Base-by-base conservation (phyloP, 1,140 invertebrate species). In the Brachionus rotundiformis region DNA sequence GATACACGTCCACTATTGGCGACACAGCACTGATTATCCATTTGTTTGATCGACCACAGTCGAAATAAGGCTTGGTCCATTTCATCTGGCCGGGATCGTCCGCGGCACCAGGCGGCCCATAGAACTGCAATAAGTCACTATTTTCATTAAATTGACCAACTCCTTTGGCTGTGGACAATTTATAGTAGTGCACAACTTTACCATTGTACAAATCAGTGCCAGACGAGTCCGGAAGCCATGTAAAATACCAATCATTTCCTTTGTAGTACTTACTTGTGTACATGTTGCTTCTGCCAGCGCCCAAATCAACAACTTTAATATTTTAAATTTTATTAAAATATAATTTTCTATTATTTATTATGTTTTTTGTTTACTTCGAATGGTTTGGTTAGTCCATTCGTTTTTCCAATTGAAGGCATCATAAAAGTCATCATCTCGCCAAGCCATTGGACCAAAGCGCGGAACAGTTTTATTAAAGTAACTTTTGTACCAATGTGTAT, bases 401-500 rank as follows among this genome's bases (percentile, higher is more conserved):
- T 88, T 82, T 19, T 88, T 83, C 84, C 86, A 88, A 65, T 88
- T 89, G 8, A 86, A 86, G 11, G 87, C 85, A 82, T 88, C 87
- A 75, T 73, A 82, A 31, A 82, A 89, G 83, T 89, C 87, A 73
- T 89, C 88, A 6, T 84, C 85, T 11, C 87, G 83, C 85, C 86
- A 96, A 0, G 95, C 95, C 86, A 95, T 90, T 0, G 96, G 96
- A 8, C 94, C 96, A 89, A 98, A 98, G 83, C 95, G 90, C 0
- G 94, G 94, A 86, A 98, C 91, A 0, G 96, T 98, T 87, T 94
- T 96, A 87, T 98, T 98, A 88, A 98, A 98, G 89, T 96, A 96
- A 25, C 94, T 95, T 86, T 93, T 90, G 85, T 96, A 98, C 31
- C 95, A 97, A 0, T 96, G 93, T 0, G 95, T 93, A 85, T 96